Base-by-base conservation (phyloP, 2,113 vertebrate species). In the Pteropus alecto region DNA sequence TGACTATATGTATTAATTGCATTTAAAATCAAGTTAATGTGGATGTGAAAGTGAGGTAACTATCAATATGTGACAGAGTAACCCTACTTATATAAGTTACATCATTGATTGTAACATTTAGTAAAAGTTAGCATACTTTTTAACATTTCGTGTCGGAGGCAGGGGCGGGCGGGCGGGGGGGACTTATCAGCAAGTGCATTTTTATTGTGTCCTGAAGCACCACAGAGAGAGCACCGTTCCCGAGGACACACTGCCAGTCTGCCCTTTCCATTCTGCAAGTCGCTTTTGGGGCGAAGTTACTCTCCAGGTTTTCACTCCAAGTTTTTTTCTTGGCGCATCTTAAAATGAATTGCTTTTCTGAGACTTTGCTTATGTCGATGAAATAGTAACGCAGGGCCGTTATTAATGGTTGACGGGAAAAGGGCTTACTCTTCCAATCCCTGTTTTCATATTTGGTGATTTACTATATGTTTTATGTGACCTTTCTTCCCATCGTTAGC, bases 11-110 rank as follows among this genome's bases (percentile, higher is more conserved):
- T 99, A 99, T 99, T 99, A 99, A 99, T 99, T 99, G 99, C 99
- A 99, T 99, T 99, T 99, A 99, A 99, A 99, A 99, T 99, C 99
- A 99, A 99, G 99, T 99, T 99, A 99, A 99, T 99, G 99, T 99
- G 99, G 99, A 99, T 99, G 99, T 99, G 98, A 99, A 99, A 99
- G 99, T 99, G 99, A 99, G 99, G 99, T 99, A 99, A 98, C 99
- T 99, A 99, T 99, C 99, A 99, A 99, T 99, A 99, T 99, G 99
- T 99, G 99, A 99, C 99, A 99, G 98, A 99, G 98, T 97, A 98
- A 98, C 98, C 98, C 98, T 98, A 98, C 98, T 99, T 99, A 98
- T 96, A 94, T 98, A 98, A 98, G 98, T 99, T 99, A 99, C 98
- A 99, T 98, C 98, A 99, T 99, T 98, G 98, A 99, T 99, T 98